Conservation (phyloP, 2,113 vertebrate species). For the Vidua macroura region DNA sequence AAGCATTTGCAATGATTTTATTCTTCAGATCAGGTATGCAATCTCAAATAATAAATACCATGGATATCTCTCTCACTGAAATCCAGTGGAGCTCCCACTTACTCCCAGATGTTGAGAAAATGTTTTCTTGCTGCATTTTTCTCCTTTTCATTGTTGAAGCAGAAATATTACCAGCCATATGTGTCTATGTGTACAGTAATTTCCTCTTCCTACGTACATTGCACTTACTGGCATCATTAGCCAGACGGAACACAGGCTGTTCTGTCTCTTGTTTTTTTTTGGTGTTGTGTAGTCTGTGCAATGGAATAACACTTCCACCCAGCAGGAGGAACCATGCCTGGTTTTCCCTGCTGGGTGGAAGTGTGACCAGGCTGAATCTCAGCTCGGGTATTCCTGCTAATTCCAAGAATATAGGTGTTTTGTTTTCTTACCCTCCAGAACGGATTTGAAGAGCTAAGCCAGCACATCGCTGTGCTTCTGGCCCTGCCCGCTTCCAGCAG, state of each 20-base stretch:
- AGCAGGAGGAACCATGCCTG: neutral
- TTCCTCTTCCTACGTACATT: conserved; percentile 39
- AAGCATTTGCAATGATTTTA: neutral
- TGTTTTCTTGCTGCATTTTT: neutral
- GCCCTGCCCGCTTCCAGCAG: neutral
- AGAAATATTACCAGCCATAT: conserved; percentile 15
- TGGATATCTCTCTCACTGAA: neutral
- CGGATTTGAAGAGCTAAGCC: neutral
- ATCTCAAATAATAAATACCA: neutral
- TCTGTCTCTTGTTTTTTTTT: neutral
- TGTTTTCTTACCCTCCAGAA: neutral
- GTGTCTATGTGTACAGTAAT: conserved; percentile 30
- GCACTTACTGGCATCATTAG: conserved; percentile 29
- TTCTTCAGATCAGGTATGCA: neutral
- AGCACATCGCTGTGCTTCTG: neutral
- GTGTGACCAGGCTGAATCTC: neutral
- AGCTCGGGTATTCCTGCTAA: neutral
- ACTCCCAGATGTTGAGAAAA: neutral
- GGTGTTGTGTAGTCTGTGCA: neutral
- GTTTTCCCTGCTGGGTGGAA: neutral
- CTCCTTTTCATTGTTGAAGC: conserved; percentile 34
- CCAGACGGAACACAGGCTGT: conserved; percentile 47
- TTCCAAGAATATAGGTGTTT: neutral
- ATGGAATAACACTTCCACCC: neutral
- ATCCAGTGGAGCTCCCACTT: neutral